Percentiles rank a stretch among this genome's conserved stretches.
phyloP scores from a whole-genome alignment of 2,888 invertebrate species.

The Drosophila mettleri region DNA sequence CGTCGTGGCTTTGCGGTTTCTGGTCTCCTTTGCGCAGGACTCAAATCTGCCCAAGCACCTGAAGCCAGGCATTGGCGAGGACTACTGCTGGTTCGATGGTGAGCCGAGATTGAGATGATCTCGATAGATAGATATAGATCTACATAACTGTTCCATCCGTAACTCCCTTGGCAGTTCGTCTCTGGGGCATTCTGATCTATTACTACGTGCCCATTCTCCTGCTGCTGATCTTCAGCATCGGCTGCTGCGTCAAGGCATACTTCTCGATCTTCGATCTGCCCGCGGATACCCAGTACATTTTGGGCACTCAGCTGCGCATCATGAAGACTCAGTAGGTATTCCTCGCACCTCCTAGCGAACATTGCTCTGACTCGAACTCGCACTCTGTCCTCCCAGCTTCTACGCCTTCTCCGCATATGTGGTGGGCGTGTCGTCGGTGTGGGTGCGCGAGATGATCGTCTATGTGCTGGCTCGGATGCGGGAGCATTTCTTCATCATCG shows the following conservation, averaged over 20 bases:
- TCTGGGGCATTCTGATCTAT: conserved; percentile 78
- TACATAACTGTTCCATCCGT: neutral
- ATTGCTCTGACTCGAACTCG: no score
- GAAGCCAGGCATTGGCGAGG: conserved; percentile 79
- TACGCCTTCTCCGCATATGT: conserved; percentile 72
- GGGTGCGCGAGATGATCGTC: conserved; percentile 79
- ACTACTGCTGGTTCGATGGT: conserved; percentile 80
- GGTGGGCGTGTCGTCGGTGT: conserved; percentile 69
- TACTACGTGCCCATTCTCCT: conserved; percentile 73
- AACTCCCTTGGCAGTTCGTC: conserved; percentile 60
- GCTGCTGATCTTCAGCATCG: conserved; percentile 63
- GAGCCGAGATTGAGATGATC: neutral
- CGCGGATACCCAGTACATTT: conserved; percentile 59
- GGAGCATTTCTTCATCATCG: conserved; percentile 78
- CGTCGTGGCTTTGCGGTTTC: conserved; percentile 64
- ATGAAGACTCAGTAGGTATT: conserved; percentile 72
- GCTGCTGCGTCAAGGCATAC: conserved; percentile 70
- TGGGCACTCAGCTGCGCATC: conserved; percentile 67
- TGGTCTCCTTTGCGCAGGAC: conserved; percentile 74
- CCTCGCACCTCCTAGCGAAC: neutral
- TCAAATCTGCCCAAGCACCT: conserved; percentile 66
- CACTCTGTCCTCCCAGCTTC: conserved; percentile 54
- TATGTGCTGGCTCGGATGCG: conserved; percentile 69
- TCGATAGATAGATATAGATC: no score
- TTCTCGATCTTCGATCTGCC: conserved; percentile 68